Conservation (phyloP, 2,797 vertebrate genomes). For the Australoheros facetus region DNA sequence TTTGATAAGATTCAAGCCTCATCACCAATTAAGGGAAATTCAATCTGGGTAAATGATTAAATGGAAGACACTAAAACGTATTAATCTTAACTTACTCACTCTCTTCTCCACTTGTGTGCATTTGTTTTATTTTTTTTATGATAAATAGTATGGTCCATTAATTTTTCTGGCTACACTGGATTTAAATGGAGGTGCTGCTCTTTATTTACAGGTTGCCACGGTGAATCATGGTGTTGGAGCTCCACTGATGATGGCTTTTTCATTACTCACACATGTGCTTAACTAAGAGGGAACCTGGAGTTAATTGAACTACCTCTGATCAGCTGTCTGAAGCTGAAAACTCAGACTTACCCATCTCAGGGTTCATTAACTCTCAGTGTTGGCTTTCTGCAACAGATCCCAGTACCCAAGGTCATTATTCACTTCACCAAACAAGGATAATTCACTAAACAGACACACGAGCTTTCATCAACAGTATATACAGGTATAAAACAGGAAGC, state of each 20-base stretch:
- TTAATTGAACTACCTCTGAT: neutral
- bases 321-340: neutral
- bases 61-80: neutral
- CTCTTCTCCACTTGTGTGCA: neutral
- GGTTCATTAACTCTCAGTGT: slow-evolving; percentile 10
- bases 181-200: neutral
- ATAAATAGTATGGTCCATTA: neutral
- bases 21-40: neutral
- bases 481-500: slow-evolving; percentile 26
- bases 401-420: slow-evolving; percentile 11
- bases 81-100: neutral
- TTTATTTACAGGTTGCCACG: neutral
- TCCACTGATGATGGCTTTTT: neutral
- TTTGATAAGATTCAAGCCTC: neutral
- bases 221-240: neutral
- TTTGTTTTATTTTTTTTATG: neutral
- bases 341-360: neutral
- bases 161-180: neutral
- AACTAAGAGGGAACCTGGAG: neutral
- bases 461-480: slow-evolving; percentile 23
- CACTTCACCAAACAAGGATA: slow-evolving; percentile 8
- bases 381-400: neutral
- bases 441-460: slow-evolving; percentile 23
- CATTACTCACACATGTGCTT: slow-evolving; percentile 1
- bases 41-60: neutral